Conservation (phyloP, 2,888 invertebrate species). For the Tinea pellionella region DNA sequence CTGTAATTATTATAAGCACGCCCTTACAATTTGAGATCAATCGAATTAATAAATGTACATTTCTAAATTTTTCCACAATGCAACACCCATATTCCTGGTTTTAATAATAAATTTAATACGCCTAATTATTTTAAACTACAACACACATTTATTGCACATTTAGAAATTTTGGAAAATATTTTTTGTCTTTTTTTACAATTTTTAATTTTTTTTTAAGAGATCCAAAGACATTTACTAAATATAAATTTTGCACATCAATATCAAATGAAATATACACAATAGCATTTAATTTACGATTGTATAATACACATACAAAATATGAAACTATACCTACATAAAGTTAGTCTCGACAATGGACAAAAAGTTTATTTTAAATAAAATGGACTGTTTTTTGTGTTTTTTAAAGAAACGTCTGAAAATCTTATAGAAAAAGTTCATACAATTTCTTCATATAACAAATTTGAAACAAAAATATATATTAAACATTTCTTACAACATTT, state of each 20-base stretch:
- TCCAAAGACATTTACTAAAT: slow-evolving; percentile 69
- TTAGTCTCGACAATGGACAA: slow-evolving; percentile 66
- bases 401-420: slow-evolving; percentile 4
- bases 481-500: background rate
- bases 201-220: slow-evolving; percentile 51
- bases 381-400: slow-evolving; percentile 39
- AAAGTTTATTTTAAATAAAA: slow-evolving; percentile 40
- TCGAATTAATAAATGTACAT: background rate
- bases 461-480: slow-evolving; percentile 4
- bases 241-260: slow-evolving; percentile 65
- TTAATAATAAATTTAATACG: slow-evolving; percentile 45
- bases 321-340: slow-evolving; percentile 53
- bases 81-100: slow-evolving; percentile 37
- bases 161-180: slow-evolving; percentile 69
- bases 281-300: slow-evolving; percentile 60
- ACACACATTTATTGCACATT: slow-evolving; percentile 72
- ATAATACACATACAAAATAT: slow-evolving; percentile 69
- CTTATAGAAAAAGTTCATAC: background rate
- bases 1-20: background rate
- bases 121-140: slow-evolving; percentile 68
- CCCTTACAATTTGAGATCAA: slow-evolving; percentile 11
- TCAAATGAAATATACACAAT: slow-evolving; percentile 66
- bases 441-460: background rate
- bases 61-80: slow-evolving; percentile 17
- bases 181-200: slow-evolving; percentile 65